These are phyloP conservation scores for Stenichneumon culpator DNA, from an alignment of 2,888 invertebrate genomes.

Conservation along the genomic window DNA sequence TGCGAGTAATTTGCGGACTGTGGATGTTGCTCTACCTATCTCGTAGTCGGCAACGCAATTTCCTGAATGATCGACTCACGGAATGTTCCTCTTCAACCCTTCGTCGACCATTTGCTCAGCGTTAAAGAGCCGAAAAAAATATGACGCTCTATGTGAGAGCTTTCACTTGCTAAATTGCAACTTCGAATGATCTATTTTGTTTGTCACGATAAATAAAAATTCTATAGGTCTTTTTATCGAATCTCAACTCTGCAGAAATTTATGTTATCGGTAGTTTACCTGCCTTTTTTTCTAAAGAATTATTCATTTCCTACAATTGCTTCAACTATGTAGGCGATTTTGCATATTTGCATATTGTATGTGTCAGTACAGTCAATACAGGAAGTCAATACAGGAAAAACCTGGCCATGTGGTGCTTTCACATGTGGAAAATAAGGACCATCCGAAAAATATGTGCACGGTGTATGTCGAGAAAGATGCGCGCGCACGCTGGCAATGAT, in stretches of 20 bases:
- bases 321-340: not conserved
- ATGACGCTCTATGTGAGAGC: slow-evolving; percentile 33
- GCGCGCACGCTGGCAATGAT: slow-evolving; percentile 81
- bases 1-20: slow-evolving; percentile 69
- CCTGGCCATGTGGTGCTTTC: slow-evolving; percentile 1
- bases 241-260: not conserved
- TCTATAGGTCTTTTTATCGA: not conserved
- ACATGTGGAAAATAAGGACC: slow-evolving; percentile 13
- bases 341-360: not conserved
- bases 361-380: too few species aligned
- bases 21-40: slow-evolving; percentile 53
- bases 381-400: not conserved
- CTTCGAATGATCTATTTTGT: slow-evolving; percentile 15
- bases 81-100: slow-evolving; percentile 56
- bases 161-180: slow-evolving; percentile 8
- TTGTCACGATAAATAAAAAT: slow-evolving; percentile 31
- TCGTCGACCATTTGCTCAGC: slow-evolving; percentile 49
- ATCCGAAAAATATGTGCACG: slow-evolving; percentile 29
- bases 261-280: not conserved
- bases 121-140: slow-evolving; percentile 54
- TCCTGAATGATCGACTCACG: slow-evolving; percentile 65
- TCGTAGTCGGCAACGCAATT: slow-evolving; percentile 64
- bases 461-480: slow-evolving; percentile 69
- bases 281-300: not conserved
- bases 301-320: not conserved